Conservation (phyloP, 1,140 invertebrate species). For the Ephestia elutella region DNA sequence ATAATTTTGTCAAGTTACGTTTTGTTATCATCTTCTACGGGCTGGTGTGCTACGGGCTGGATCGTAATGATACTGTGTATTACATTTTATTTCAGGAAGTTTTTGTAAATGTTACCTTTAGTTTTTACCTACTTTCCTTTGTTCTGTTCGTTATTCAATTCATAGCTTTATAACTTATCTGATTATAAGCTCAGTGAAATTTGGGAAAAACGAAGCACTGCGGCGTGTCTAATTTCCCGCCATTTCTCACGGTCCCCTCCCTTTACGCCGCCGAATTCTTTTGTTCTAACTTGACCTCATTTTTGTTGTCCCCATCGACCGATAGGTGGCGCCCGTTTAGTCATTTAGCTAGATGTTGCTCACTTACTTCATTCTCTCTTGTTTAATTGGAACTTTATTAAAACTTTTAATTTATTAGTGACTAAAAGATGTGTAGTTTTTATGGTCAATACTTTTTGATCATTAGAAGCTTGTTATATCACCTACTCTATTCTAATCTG, state of each 20-base stretch:
- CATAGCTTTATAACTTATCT: too few species aligned
- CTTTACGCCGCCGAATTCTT: not conserved
- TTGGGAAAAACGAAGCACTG: not conserved
- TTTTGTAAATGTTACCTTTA: not conserved
- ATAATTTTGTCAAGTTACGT: not conserved
- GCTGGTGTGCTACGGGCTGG: not conserved
- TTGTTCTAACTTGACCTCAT: slow-evolving; percentile 8
- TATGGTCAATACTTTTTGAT: not conserved
- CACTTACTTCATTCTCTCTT: not conserved
- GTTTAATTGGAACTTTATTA: not conserved
- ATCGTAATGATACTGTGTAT: not conserved
- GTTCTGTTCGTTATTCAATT: too few species aligned
- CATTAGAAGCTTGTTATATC: not conserved
- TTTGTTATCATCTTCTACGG: not conserved
- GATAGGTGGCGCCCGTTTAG: not conserved
- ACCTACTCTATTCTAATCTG: not conserved
- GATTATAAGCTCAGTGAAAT: not conserved
- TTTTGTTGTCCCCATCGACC: not conserved
- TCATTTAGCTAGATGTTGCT: not conserved
- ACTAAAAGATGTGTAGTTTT: too few species aligned
- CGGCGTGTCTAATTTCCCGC: not conserved
- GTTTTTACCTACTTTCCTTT: too few species aligned
- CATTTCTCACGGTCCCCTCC: not conserved
- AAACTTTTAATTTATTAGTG: too few species aligned
- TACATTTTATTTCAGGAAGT: not conserved